Base-by-base conservation (phyloP, 1,140 invertebrate genomes). In the Reticulitermes speratus region DNA sequence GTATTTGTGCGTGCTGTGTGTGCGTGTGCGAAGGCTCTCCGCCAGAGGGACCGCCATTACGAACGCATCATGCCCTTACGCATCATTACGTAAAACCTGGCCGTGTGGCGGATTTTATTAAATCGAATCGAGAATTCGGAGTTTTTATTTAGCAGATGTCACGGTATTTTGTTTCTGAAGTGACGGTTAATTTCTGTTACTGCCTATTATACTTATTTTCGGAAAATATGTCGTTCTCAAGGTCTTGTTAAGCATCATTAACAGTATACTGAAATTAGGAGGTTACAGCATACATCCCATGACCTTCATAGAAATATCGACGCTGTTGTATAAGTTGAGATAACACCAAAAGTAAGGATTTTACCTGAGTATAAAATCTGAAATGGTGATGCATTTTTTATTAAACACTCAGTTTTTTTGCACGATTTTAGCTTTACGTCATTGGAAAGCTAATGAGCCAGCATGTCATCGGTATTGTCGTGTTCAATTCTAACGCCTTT, bases 41-140 rank as follows among this genome's bases (percentile, higher is more conserved):
- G 65, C 65, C 65, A 30, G 65, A 75, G 65, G 59, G 65, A 75
- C 65, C 65, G 65, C 65, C 65, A 75, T 75, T 75, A 75, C 65
- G 14, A 75, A 75, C 65, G n/a, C 65, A 75, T 75, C 65, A 75
- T 75, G 65, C 65, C 65, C 65, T 69, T 75, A 75, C n/a, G 65
- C n/a, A 75, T 25, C 65, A 75, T 75, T 75, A 75, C 65, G 65
- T 75, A 75, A 75, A 30, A n/a, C 25, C 65, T 75, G 3, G 8
- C 14, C 3, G n/a, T 75, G 65, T 30, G 65, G 25, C 16, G 65
- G 9, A 23, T 65, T 65, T 65, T 75, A 75, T 75, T 75, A 75
- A 75, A 12, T 25, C 8, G 25, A 75, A 75, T 30, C 3, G n/a
- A 75, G 25, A 75, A 55, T 16, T n/a, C 59, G 25, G 59, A 30